phyloP scores from a whole-genome alignment of 2,888 invertebrate genomes.

The Philopedon plagiatum region DNA sequence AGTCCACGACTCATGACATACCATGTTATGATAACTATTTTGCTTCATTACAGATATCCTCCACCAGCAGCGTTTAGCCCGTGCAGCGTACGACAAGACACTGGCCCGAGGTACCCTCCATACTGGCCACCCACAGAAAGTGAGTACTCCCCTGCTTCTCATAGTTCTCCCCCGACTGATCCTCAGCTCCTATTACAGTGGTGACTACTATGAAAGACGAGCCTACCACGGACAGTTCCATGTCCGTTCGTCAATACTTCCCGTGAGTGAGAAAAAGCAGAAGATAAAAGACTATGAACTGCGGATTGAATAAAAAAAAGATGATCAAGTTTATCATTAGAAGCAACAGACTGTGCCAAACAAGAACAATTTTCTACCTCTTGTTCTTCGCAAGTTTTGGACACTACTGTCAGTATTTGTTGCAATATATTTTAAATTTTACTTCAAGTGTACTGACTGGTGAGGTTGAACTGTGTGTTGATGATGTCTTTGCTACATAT shows the following conservation, averaged over 20 bases:
- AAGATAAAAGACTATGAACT: background rate
- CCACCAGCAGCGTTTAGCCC: slow-evolving; percentile 71
- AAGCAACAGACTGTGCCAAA: slow-evolving; percentile 3
- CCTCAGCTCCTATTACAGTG: slow-evolving; percentile 66
- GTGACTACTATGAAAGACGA: slow-evolving; percentile 59
- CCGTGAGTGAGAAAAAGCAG: slow-evolving; percentile 21
- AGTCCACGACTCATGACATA: no score
- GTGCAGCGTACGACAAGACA: slow-evolving; percentile 71
- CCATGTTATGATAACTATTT: background rate
- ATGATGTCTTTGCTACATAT: no score
- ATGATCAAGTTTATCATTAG: background rate
- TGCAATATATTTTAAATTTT: background rate
- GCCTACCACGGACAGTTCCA: slow-evolving; percentile 26
- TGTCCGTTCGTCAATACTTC: slow-evolving; percentile 21
- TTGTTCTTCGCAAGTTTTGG: background rate
- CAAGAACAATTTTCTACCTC: background rate
- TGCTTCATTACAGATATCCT: slow-evolving; percentile 55
- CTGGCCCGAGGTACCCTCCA: slow-evolving; percentile 63
- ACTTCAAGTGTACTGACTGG: no score
- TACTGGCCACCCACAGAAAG: slow-evolving; percentile 67
- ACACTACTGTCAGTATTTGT: background rate
- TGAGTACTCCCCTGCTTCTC: slow-evolving; percentile 64
- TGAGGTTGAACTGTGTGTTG: no score
- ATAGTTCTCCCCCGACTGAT: slow-evolving; percentile 64
- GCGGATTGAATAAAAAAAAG: background rate